These are phyloP conservation scores for Syngnathus floridae DNA, from an alignment of 2,113 vertebrate genomes.

Conservation along the genomic window DNA sequence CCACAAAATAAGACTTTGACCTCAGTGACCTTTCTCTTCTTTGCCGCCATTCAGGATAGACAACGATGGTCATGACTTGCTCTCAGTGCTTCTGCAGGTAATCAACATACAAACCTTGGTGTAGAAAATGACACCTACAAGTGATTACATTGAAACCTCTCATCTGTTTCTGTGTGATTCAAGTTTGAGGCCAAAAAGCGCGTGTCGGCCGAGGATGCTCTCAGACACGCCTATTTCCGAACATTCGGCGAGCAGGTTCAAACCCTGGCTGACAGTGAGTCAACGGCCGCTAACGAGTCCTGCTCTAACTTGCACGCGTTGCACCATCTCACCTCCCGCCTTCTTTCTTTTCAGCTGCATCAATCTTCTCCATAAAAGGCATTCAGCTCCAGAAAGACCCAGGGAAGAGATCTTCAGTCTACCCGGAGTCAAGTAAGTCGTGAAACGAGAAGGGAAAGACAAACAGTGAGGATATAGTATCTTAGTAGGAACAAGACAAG, in stretches of 20 bases:
- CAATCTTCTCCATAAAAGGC: slow-evolving; percentile 75
- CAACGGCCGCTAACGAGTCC: neutral
- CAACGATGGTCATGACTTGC: slow-evolving; percentile 79
- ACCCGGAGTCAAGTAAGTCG: slow-evolving; percentile 70
- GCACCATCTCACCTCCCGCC: slow-evolving; percentile 7
- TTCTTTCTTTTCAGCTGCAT: slow-evolving; percentile 61
- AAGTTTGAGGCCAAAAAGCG: slow-evolving; percentile 74
- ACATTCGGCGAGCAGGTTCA: slow-evolving; percentile 70
- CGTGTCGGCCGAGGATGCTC: slow-evolving; percentile 68
- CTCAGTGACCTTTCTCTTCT: slow-evolving; percentile 1
- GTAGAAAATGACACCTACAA: neutral
- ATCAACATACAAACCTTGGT: slow-evolving; percentile 13
- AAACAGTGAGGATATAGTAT: neutral
- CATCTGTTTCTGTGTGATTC: neutral
- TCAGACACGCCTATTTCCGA: slow-evolving; percentile 69
- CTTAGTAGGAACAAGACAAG: slow-evolving; percentile 3
- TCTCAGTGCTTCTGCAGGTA: slow-evolving; percentile 83
- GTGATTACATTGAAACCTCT: neutral
- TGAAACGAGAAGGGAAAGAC: neutral
- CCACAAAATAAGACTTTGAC: slow-evolving; percentile 4
- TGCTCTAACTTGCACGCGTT: neutral
- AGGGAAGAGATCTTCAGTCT: slow-evolving; percentile 69
- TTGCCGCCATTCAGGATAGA: slow-evolving; percentile 75
- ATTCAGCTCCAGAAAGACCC: slow-evolving; percentile 76
- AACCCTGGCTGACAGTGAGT: slow-evolving; percentile 71